Evolutionary conservation across 2,113 vertebrate genomes (phyloP).

Genomic region (Tonatia bakeri): DNA sequence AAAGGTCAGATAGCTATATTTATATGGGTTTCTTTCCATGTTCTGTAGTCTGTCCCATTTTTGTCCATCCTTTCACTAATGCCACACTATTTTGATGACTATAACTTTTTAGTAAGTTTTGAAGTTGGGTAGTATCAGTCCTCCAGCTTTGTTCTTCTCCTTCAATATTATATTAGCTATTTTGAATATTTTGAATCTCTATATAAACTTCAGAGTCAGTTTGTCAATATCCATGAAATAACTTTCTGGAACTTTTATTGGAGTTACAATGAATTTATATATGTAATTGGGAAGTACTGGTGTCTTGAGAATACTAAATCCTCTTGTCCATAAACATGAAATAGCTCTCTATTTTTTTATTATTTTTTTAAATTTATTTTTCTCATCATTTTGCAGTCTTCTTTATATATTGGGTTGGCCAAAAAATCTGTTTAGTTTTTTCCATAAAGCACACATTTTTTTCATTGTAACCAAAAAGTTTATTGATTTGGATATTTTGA

Average conservation of each 20-base stretch:
- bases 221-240: neutral
- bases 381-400: neutral
- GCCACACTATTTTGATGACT: neutral
- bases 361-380: neutral
- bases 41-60: neutral
- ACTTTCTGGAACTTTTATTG: neutral
- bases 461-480: too few relatives aligned
- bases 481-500: too few relatives aligned
- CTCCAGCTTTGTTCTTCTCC: neutral
- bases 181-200: neutral
- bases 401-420: neutral
- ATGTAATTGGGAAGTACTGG: neutral
- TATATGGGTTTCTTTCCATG: neutral
- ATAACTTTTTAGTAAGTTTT: neutral
- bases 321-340: neutral
- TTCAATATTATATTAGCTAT: neutral
- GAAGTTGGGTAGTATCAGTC: neutral
- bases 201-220: neutral
- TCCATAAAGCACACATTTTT: too few relatives aligned
- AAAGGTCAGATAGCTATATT: neutral
- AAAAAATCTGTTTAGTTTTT: too few relatives aligned
- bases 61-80: neutral
- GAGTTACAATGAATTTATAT: neutral
- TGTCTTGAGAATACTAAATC: neutral
- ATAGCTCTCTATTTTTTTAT: neutral